Evolutionary conservation across 2,113 vertebrate species (phyloP), one percentile per base, ranked within the genome.

Genomic region (Platichthys stellatus): DNA sequence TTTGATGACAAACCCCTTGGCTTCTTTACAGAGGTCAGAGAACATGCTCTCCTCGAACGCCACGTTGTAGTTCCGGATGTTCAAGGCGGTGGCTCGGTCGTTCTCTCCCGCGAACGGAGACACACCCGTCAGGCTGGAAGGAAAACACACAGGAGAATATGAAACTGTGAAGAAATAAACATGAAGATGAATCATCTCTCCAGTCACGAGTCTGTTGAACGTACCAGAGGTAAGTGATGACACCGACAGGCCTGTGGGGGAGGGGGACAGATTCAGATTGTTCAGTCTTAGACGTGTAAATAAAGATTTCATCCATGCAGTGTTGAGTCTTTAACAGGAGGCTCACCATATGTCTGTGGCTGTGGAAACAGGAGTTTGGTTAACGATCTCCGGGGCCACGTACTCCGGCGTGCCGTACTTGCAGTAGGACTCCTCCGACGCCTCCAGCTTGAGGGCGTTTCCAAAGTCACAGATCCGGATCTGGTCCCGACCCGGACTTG

Each of bases 31-130:
- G 73, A 98, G 91, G 64, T 95, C 96, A 38, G 95, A 94, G 80
- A 98, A 98, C 83, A 97, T 98, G 88, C 81, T 95, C 90, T 99
- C 97, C 85, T 98, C 97, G 4, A 99, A 98, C 0, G 97, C 96
- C 90, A 99, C 97, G 0, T 98, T 97, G 92, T 97, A 98, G 91
- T 96, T 96, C 1, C 94, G 95, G 88, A 99, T 97, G 87, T 99
- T 99, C 88, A 98, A 94, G 76, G 96, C 66, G 0, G 97, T 98
- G 0, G 95, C 95, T 86, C 96, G 92, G 90, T 99, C 97, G 0
- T 98, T 98, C 86, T 98, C 97, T 0, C 97, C 97, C 20, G 96
- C 96, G 0, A 99, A 99, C 0, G 97, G 97, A 3, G 98, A 99
- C 78, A 99, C 96, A 1, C 98, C 98, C 0, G 97, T 98, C 69